Conservation (phyloP, 2,797 vertebrate genomes). For the Alectoris magna region DNA sequence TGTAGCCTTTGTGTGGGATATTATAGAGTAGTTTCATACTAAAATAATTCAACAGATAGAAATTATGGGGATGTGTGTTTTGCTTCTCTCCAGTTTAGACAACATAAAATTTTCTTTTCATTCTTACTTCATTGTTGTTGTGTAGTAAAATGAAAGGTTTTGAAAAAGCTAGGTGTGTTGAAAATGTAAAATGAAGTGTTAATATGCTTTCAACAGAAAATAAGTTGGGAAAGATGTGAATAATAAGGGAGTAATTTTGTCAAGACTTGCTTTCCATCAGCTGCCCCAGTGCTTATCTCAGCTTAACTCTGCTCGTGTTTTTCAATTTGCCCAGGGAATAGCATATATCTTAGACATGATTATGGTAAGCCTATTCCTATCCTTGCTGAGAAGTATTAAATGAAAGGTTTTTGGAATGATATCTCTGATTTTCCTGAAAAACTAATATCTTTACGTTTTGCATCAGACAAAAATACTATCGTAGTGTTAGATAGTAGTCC, state of each 20-base stretch:
- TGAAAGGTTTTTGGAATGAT: background rate
- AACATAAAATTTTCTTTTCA: accelerated
- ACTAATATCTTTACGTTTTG: background rate
- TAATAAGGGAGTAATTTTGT: background rate
- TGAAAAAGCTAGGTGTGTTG: background rate
- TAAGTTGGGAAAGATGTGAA: background rate
- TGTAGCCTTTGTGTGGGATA: background rate
- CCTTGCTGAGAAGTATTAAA: background rate
- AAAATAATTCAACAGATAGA: background rate
- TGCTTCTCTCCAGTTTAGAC: background rate
- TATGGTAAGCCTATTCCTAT: background rate
- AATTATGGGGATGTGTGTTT: background rate
- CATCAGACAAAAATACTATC: background rate
- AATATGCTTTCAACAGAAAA: background rate
- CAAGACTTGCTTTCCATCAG: background rate
- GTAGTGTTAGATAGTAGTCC: background rate
- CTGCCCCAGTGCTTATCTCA: background rate
- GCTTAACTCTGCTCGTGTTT: background rate
- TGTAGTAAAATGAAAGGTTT: background rate
- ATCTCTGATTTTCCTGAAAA: background rate
- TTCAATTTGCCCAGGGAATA: background rate
- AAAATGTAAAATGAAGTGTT: background rate
- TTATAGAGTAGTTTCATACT: background rate
- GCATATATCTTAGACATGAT: background rate
- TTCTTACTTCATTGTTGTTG: background rate